phyloP scores from a whole-genome alignment of 1,140 invertebrate genomes.

The Scaptodrosophila lebanonensis region DNA sequence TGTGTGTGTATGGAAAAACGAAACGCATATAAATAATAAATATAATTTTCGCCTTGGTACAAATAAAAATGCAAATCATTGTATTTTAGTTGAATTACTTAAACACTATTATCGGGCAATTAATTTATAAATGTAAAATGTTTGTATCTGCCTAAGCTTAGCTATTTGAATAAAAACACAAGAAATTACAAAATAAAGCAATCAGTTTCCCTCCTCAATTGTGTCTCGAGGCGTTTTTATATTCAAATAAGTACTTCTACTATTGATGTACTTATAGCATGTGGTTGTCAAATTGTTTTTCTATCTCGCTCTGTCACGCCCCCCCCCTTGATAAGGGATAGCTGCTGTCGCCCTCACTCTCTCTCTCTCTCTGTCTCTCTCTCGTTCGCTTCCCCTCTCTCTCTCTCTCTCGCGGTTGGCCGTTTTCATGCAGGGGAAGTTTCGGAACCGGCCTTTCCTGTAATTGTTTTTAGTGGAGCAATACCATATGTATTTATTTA shows the following conservation, averaged over 20 bases:
- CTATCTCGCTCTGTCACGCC: slow-evolving; percentile 19
- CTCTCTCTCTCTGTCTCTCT: slow-evolving; percentile 19
- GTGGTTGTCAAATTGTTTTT: no score
- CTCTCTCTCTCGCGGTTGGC: slow-evolving; percentile 25
- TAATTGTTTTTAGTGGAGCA: no score
- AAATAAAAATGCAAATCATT: slow-evolving; percentile 39
- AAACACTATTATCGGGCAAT: no score
- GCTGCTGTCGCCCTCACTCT: slow-evolving; percentile 8
- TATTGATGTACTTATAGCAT: no score
- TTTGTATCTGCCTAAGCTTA: slow-evolving; percentile 45
- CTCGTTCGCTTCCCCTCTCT: slow-evolving; percentile 18
- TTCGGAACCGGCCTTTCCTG: no score
- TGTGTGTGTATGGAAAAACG: no score
- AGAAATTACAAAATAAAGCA: slow-evolving; percentile 25
- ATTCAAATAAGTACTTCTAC: no score
- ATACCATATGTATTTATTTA: no score
- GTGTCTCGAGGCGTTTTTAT: no score
- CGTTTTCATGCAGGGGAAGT: no score
- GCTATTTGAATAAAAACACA: slow-evolving; percentile 64
- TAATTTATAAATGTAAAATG: slow-evolving; percentile 56
- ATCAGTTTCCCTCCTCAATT: not conserved
- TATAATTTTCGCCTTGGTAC: not conserved
- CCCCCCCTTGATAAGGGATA: slow-evolving; percentile 16
- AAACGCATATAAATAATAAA: no score
- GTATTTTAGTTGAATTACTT: slow-evolving; percentile 59